Evolutionary conservation across 2,113 vertebrate genomes (phyloP).

Genomic region (Coryphaenoides rupestris): DNA sequence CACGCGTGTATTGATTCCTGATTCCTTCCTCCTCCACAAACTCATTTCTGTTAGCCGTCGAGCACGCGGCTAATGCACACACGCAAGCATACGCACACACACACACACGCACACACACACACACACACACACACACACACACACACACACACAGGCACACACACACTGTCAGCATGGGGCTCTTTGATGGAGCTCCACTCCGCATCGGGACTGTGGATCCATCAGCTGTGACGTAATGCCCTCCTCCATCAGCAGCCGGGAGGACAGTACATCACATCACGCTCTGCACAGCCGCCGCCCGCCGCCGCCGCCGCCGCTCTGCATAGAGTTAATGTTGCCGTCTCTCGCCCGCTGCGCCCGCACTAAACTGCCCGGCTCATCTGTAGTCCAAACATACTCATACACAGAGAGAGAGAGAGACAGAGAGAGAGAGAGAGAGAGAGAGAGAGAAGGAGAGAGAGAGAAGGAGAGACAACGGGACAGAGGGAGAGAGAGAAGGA

Average conservation of each 20-base stretch:
- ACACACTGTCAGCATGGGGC: slow-evolving; percentile 50
- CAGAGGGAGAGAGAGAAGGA: too few relatives aligned
- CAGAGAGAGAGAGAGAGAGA: too few relatives aligned
- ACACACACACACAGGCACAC: too few relatives aligned
- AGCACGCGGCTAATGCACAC: slow-evolving; percentile 40
- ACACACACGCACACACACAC: too few relatives aligned
- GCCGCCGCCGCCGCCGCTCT: slow-evolving; percentile 35
- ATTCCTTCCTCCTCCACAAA: slow-evolving; percentile 28
- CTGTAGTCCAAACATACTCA: slow-evolving; percentile 54
- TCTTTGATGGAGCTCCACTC: slow-evolving; percentile 60
- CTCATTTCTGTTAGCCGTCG: slow-evolving; percentile 54
- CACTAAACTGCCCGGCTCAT: slow-evolving; percentile 36
- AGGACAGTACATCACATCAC: slow-evolving; percentile 58
- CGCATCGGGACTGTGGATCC: slow-evolving; percentile 58
- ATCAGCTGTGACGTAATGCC: slow-evolving; percentile 64
- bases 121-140: too few relatives aligned
- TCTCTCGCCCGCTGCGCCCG: background rate
- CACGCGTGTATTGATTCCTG: background rate
- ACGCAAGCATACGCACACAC: too few relatives aligned
- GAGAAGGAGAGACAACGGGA: too few relatives aligned
- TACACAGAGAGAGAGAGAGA: slow-evolving; percentile 23
- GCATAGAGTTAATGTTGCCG: slow-evolving; percentile 47
- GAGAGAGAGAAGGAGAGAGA: too few relatives aligned
- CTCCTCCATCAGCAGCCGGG: slow-evolving; percentile 60
- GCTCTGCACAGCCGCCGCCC: too few relatives aligned